Evolutionary conservation across 2,113 vertebrate species (phyloP).

Genomic region (Psittacula cyanocephala): DNA sequence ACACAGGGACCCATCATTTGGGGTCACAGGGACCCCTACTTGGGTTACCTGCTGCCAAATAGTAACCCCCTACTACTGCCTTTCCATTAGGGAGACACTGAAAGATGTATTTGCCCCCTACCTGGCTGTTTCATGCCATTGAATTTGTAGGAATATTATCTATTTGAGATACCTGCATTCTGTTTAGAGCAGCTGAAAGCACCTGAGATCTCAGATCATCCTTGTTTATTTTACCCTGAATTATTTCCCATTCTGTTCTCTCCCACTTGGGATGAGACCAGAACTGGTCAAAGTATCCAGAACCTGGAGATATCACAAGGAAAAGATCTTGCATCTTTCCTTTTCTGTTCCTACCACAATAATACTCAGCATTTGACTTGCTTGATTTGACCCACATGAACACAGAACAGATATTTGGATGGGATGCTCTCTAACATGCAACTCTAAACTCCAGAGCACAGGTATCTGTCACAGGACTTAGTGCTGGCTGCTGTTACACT

Average conservation of each 20-base stretch:
- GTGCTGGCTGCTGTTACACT: neutral
- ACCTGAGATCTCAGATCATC: neutral
- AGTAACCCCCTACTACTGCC: neutral
- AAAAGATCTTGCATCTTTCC: neutral
- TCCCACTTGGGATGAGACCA: neutral
- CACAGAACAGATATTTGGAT: neutral
- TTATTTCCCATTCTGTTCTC: neutral
- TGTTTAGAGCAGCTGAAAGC: neutral
- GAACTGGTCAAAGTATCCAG: neutral
- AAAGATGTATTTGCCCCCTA: neutral
- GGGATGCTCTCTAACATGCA: neutral
- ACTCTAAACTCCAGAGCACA: neutral
- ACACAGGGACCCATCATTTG: too few relatives aligned
- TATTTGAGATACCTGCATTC: neutral
- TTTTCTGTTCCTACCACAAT: neutral
- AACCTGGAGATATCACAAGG: neutral
- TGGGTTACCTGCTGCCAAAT: neutral
- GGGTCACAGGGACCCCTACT: neutral
- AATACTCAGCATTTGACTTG: neutral
- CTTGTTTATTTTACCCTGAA: neutral
- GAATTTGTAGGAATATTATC: neutral
- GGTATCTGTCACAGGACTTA: neutral
- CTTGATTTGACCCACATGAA: neutral
- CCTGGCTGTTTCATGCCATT: neutral
- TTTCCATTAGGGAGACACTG: neutral